Percentiles rank a stretch among this genome's conserved stretches.
Evolutionary conservation across 2,888 invertebrate species (phyloP).

Genomic region (Apantesis nais): DNA sequence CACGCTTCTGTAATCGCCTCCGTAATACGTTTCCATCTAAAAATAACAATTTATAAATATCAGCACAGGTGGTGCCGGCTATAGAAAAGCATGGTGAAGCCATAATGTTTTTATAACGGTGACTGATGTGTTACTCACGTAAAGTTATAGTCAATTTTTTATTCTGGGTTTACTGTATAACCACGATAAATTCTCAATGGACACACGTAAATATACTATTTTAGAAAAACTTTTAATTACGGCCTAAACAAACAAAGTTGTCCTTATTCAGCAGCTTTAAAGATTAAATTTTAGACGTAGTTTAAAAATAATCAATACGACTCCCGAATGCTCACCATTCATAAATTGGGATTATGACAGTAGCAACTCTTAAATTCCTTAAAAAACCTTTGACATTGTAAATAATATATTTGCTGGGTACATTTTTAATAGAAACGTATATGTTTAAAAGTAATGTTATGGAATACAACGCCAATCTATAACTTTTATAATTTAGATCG

Average conservation of each 20-base stretch:
- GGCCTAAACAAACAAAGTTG: neutral
- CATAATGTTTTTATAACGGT: constrained; percentile 15
- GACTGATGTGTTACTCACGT: constrained; percentile 10
- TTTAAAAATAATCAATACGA: neutral
- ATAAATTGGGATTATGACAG: neutral
- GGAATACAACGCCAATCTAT: neutral
- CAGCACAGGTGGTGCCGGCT: constrained; percentile 34
- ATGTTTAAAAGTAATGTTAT: neutral
- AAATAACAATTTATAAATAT: constrained; percentile 39
- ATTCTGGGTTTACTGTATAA: neutral
- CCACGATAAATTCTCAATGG: neutral
- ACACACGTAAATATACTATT: neutral
- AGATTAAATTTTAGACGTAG: no score
- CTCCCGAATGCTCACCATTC: neutral
- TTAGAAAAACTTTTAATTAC: neutral
- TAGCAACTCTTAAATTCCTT: neutral
- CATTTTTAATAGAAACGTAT: neutral
- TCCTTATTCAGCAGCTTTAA: neutral
- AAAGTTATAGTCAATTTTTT: neutral
- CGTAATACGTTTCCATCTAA: constrained; percentile 13
- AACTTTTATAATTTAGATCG: neutral
- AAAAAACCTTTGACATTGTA: neutral
- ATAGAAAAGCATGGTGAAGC: constrained; percentile 21
- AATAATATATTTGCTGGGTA: neutral
- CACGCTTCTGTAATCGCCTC: constrained; percentile 11